These are phyloP conservation scores for Apteryx mantelli DNA, from an alignment of 2,113 vertebrate genomes.

Conservation along the genomic window DNA sequence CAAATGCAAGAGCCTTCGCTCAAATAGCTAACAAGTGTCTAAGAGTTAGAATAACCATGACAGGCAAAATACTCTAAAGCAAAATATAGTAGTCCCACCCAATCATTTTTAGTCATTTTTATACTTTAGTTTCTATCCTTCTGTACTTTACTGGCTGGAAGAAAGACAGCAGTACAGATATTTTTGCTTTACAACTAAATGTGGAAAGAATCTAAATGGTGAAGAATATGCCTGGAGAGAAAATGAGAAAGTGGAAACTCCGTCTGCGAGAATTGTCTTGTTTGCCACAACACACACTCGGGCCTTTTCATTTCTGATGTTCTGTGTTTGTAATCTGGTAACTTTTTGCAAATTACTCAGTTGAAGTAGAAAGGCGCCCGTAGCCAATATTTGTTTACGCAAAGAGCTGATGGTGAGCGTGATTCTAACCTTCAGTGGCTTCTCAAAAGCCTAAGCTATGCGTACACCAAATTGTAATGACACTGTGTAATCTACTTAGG, in stretches of 20 bases:
- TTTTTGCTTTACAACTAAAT: conserved; percentile 9
- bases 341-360: background rate
- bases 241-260: conserved; percentile 14
- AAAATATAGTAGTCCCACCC: background rate
- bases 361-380: background rate
- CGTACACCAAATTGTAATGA: background rate
- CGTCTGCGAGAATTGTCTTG: conserved; percentile 45
- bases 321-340: conserved; percentile 14
- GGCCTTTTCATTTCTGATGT: conserved; percentile 5
- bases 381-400: conserved; percentile 15
- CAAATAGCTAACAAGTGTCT: background rate
- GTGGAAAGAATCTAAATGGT: conserved; percentile 5
- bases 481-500: background rate
- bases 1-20: background rate
- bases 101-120: background rate
- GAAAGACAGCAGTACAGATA: background rate
- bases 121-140: background rate
- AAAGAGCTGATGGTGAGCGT: background rate
- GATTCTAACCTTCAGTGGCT: background rate
- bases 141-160: background rate
- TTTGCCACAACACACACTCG: background rate
- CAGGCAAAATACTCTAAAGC: background rate
- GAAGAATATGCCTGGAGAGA: background rate
- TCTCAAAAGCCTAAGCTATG: background rate
- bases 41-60: background rate